Conservation (phyloP, 2,888 invertebrate genomes). For the Amblyjoppa proteus region DNA sequence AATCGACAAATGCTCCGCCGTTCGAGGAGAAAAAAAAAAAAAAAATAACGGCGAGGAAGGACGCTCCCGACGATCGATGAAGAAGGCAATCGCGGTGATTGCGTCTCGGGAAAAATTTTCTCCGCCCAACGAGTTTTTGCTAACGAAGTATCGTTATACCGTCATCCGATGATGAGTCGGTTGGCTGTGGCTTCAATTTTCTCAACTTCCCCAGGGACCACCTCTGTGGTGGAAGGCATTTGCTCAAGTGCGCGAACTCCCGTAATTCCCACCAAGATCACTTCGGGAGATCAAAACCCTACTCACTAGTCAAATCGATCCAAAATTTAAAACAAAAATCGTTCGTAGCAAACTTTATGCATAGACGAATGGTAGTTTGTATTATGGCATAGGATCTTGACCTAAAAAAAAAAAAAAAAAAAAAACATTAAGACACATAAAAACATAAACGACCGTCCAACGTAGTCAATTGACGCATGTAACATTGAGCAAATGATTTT, state of each 20-base stretch:
- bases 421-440: not conserved
- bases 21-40: slow-evolving; percentile 20
- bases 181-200: no score
- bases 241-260: not conserved
- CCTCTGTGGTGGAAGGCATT: not conserved
- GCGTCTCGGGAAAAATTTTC: slow-evolving; percentile 34
- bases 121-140: not conserved
- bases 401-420: not conserved
- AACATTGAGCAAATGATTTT: not conserved
- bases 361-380: no score
- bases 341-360: no score
- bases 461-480: not conserved
- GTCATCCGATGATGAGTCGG: not conserved
- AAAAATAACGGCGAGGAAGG: slow-evolving; percentile 47
- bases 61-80: slow-evolving; percentile 24
- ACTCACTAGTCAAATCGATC: not conserved
- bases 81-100: slow-evolving; percentile 34
- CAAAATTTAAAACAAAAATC: no score
- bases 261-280: not conserved
- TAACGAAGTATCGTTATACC: not conserved
- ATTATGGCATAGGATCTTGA: not conserved
- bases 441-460: not conserved
- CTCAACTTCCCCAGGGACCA: not conserved
- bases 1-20: slow-evolving; percentile 13
- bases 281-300: not conserved